phyloP scores from a whole-genome alignment of 2,797 vertebrate species.

The Hybognathus amarus region DNA sequence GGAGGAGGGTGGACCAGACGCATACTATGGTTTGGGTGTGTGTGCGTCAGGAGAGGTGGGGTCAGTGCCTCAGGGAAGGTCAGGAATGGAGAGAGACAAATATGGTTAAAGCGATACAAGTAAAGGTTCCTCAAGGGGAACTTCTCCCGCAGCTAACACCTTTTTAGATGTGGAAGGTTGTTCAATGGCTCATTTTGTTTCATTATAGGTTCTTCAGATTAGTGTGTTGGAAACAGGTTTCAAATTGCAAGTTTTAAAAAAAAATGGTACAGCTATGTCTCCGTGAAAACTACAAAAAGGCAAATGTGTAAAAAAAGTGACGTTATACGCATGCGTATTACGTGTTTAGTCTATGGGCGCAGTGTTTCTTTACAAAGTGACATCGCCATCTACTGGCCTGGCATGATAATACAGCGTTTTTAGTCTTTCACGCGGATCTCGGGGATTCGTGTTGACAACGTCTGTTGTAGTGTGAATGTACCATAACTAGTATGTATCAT shows the following conservation, averaged over 20 bases:
- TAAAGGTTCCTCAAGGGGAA: constrained; percentile 4
- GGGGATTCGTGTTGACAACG: background rate
- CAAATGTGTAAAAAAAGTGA: background rate
- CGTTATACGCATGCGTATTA: background rate
- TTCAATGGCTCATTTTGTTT: background rate
- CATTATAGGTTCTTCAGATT: background rate
- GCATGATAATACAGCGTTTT: background rate
- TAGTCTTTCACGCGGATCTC: background rate
- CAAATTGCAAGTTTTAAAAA: too few relatives aligned
- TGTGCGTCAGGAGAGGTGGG: constrained; percentile 68
- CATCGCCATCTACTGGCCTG: background rate
- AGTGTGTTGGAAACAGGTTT: background rate
- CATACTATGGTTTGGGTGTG: constrained; percentile 63
- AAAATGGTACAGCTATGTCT: too few relatives aligned
- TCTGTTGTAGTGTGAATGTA: background rate
- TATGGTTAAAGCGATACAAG: constrained; percentile 17
- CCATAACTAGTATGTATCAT: too few relatives aligned
- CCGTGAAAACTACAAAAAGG: too few relatives aligned
- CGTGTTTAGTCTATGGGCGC: background rate
- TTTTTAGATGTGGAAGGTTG: background rate
- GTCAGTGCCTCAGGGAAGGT: constrained; percentile 65
- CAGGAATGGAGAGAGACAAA: constrained; percentile 54
- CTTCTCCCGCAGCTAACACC: background rate
- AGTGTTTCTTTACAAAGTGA: background rate
- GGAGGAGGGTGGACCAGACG: constrained; percentile 34